Evolutionary conservation across 2,797 vertebrate species (phyloP).

Genomic region (Spheniscus humboldti): DNA sequence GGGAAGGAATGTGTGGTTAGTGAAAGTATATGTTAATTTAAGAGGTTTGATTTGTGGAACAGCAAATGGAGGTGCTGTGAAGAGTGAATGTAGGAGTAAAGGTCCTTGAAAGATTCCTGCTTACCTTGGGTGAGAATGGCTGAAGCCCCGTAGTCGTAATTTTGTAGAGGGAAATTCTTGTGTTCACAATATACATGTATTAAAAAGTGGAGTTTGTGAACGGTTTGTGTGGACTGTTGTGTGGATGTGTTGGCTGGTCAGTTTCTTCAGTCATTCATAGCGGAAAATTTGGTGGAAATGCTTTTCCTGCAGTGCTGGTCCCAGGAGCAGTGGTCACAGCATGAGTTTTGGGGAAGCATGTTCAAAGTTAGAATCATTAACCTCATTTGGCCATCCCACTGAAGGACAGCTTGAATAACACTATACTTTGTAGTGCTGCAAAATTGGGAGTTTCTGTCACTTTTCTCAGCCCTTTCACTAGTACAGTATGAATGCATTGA

Average conservation of each 20-base stretch:
- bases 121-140: background rate
- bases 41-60: background rate
- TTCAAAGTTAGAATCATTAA: background rate
- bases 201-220: background rate
- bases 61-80: background rate
- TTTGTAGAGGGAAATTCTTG: background rate
- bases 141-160: background rate
- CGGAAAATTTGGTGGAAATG: background rate
- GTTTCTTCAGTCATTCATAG: background rate
- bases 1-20: background rate
- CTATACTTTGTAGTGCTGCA: background rate
- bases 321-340: background rate
- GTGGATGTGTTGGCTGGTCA: background rate
- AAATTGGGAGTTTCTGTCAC: background rate
- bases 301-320: background rate
- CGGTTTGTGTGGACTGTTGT: background rate
- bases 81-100: background rate
- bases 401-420: background rate
- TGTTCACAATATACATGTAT: background rate
- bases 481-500: background rate
- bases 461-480: background rate
- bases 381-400: background rate
- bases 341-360: background rate
- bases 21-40: background rate
- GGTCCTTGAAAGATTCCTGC: background rate